Evolutionary conservation across 2,113 vertebrate genomes (phyloP), one percentile per base, ranked within the genome.

Genomic region (Phoxinus phoxinus): DNA sequence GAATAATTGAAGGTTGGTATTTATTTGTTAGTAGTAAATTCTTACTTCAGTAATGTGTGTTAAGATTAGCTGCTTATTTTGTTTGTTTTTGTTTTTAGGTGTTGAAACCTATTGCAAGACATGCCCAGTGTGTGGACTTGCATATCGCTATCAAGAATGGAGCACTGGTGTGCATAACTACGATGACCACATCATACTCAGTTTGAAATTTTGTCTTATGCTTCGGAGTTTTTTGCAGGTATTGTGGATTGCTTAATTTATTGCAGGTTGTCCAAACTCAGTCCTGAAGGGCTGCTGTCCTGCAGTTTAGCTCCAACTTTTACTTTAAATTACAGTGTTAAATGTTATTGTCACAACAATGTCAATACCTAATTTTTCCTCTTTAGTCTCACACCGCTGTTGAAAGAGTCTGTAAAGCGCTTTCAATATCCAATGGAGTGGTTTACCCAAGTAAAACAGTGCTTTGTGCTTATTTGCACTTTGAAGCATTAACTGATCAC

Each of bases 121-220:
- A 61, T 35, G 30, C 61, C 59, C 35, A 65, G 23, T 25, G 19
- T 35, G 25, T 71, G 46, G 25, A 11, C 3, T 63, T 63, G 10
- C 59, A 63, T 61, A 23, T 25, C 58, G 61, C 3, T 79, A 78
- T 27, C 86, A 86, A 67, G 84, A 86, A 27, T 86, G 84, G 84
- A 56, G 11, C 23, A 25, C 53, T 59, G 84, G 76, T 30, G 17
- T 85, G 17, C 72, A 75, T n/a, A 75, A 75, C 8, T 85, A 69
- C 27, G 25, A 85, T 81, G 65, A 86, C n/a, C 51, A 81, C 17
- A 21, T 61, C 13, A 35, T 86, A 10, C 46, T 81, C 67, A 6
- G 37, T 37, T 37, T 37, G 37, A 37, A 37, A 37, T 37, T 37
- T 37, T 6, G 37, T 37, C 5, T 81, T 8, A 56, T 72, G 23